Evolutionary conservation across 37 sponge, comb jelly and placozoan species (phyloP).

Genomic region (Ephydatia muelleri): DNA sequence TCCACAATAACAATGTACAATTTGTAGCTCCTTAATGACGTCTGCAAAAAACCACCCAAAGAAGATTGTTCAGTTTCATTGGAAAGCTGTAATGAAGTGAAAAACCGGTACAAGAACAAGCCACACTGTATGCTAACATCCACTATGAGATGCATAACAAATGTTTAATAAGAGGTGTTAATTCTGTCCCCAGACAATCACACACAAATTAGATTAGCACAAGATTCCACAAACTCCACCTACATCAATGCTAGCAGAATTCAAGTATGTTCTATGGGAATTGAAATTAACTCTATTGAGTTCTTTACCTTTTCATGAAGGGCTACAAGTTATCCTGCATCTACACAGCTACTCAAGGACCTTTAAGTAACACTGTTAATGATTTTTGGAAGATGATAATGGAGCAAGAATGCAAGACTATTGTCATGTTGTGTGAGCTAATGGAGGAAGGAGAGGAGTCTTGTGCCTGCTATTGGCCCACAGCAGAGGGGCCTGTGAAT

Average conservation of each 20-base stretch:
- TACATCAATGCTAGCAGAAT: constrained; percentile 28
- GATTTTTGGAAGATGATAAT: constrained; percentile 37
- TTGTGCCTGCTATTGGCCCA: constrained; percentile 10
- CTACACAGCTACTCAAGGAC: constrained; percentile 25
- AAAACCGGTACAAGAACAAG: not conserved
- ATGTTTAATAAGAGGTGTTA: not conserved
- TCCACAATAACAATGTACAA: too few relatives aligned
- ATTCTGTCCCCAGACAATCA: not conserved
- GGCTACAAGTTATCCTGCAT: constrained; percentile 10
- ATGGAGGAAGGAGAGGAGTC: constrained; percentile 20
- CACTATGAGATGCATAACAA: not conserved
- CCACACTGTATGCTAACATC: not conserved
- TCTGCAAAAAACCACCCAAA: not conserved
- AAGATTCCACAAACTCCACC: not conserved
- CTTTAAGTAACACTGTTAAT: constrained; percentile 9
- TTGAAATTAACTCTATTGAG: not conserved
- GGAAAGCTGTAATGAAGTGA: not conserved
- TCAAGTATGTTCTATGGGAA: not conserved
- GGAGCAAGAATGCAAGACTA: not conserved
- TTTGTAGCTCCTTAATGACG: not conserved
- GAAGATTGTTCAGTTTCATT: not conserved
- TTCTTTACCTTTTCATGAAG: not conserved
- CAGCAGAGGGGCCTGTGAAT: not conserved
- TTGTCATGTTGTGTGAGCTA: constrained; percentile 9
- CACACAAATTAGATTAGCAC: not conserved